These are phyloP conservation scores for Chitala chitala DNA, from an alignment of 2,113 vertebrate species.

Conservation along the genomic window DNA sequence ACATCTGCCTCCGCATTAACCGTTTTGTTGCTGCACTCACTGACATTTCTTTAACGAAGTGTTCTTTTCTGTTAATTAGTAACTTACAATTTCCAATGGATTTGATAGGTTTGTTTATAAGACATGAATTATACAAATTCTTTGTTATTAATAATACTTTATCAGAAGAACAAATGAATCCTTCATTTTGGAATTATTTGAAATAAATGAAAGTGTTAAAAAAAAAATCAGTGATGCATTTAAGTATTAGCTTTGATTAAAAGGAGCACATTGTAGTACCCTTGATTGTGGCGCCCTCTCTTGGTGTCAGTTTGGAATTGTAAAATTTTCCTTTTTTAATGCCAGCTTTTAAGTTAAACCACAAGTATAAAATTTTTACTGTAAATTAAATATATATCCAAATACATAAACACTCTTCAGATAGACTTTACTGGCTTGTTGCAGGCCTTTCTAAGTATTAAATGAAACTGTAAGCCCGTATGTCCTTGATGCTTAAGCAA, in stretches of 20 bases:
- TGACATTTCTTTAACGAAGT: background rate
- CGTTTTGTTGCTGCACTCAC: background rate
- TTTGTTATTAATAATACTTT: background rate
- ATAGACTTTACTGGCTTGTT: no score
- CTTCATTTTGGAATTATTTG: background rate
- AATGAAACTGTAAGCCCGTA: no score
- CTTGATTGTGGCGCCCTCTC: conserved; percentile 22
- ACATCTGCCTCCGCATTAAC: background rate
- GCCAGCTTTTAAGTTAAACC: background rate
- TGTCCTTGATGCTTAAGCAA: no score
- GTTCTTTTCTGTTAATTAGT: background rate
- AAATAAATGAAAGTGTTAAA: conserved; percentile 6
- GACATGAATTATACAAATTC: background rate
- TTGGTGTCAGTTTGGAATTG: background rate
- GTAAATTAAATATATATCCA: no score
- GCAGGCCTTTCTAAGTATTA: no score
- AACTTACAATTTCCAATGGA: background rate
- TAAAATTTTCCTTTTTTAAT: background rate
- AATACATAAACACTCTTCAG: no score
- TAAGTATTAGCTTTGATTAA: conserved; percentile 6
- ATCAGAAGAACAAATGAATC: no score
- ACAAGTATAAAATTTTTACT: no score
- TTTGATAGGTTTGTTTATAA: background rate
- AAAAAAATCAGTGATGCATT: background rate
- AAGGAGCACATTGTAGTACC: background rate